Evolutionary conservation across 1,140 invertebrate species (phyloP).

Genomic region (Diabrotica virgifera): DNA sequence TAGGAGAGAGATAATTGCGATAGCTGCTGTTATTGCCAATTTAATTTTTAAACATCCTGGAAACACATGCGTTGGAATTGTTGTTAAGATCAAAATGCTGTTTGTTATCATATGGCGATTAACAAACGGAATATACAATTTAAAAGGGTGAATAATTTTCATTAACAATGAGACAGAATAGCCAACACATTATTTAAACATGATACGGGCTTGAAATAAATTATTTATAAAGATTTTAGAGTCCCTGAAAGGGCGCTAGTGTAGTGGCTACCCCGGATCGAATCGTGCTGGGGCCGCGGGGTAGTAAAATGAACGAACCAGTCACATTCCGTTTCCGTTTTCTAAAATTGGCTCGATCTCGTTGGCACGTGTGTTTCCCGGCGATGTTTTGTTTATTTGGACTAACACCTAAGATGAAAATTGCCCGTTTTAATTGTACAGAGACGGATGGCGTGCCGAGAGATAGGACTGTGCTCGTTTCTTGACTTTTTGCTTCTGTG

Average conservation of each 20-base stretch:
- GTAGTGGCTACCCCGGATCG: background rate
- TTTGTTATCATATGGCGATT: no score
- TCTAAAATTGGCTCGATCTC: constrained; percentile 2
- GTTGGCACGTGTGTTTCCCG: background rate
- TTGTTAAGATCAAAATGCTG: no score
- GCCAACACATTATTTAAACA: no score
- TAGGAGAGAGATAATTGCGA: no score
- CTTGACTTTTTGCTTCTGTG: background rate
- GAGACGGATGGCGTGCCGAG: background rate
- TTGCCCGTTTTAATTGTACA: background rate
- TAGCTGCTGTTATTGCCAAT: no score
- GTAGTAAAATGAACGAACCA: background rate
- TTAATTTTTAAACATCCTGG: no score
- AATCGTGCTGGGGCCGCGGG: background rate
- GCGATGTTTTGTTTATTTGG: constrained; percentile 1
- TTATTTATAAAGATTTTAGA: no score
- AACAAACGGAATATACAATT: no score
- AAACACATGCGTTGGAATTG: no score
- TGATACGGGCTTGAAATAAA: no score
- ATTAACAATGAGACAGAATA: no score
- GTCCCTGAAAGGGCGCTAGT: background rate
- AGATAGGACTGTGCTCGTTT: background rate
- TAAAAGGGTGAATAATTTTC: no score
- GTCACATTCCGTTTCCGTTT: background rate
- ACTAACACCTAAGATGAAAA: background rate